Percentiles rank a stretch among this genome's conserved stretches.
These are phyloP conservation scores for Vanessa tameamea DNA, from an alignment of 1,140 invertebrate genomes.

Conservation along the genomic window DNA sequence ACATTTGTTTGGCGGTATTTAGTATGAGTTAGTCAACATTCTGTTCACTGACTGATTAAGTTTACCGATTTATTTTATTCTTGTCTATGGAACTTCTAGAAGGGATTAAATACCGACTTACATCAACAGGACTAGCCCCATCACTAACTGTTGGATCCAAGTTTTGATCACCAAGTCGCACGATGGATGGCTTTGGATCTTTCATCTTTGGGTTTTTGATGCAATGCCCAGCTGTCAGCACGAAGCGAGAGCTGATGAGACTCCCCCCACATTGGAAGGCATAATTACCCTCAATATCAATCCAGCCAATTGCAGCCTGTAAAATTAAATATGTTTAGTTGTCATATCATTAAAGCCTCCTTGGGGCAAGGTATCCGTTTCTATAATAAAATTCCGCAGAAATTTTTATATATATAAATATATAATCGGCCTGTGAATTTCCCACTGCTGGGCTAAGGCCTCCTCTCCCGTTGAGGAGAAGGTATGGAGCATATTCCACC, in stretches of 20 bases:
- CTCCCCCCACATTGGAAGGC: conserved; percentile 61
- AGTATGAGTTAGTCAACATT: too few relatives aligned
- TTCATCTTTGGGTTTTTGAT: conserved; percentile 36
- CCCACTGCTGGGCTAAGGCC: too few relatives aligned
- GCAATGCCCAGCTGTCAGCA: conserved; percentile 66
- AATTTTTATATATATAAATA: too few relatives aligned
- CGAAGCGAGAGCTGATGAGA: conserved; percentile 62
- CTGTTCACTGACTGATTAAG: too few relatives aligned
- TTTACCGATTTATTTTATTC: too few relatives aligned
- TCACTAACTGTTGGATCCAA: conserved; percentile 55
- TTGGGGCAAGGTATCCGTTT: too few relatives aligned
- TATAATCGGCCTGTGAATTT: too few relatives aligned
- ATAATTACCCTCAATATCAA: conserved; percentile 49
- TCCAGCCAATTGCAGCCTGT: conserved; percentile 69
- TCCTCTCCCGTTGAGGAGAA: too few relatives aligned
- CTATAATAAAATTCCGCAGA: too few relatives aligned
- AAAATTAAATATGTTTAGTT: background rate
- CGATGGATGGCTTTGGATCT: conserved; percentile 49
- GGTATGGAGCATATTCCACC: too few relatives aligned
- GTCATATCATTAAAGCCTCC: background rate
- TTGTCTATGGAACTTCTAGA: too few relatives aligned
- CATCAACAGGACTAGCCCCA: conserved; percentile 63
- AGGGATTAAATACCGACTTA: conserved; percentile 34
- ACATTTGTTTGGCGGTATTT: too few relatives aligned
- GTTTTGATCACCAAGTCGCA: conserved; percentile 71